Percentiles rank a stretch among this genome's conserved stretches.
These are phyloP conservation scores for Orestias chungarensis DNA, from an alignment of 2,797 vertebrate genomes.

Conservation along the genomic window DNA sequence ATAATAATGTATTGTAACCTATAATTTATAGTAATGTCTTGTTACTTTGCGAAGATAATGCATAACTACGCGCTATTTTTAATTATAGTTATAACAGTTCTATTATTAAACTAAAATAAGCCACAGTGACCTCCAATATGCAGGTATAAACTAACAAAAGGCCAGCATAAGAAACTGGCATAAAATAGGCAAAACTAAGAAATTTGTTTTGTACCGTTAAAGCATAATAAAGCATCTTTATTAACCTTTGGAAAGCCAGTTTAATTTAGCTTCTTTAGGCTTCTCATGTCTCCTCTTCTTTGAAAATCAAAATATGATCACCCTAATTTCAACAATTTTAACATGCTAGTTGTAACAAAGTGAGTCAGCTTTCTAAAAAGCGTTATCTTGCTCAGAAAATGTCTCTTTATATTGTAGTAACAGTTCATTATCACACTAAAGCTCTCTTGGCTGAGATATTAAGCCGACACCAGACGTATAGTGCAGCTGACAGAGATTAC, in stretches of 20 bases:
- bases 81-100: background rate
- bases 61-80: background rate
- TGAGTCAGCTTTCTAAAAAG: conserved; percentile 1
- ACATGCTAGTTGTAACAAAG: background rate
- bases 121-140: background rate
- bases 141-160: too few relatives aligned
- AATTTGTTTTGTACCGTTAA: too few relatives aligned
- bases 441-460: background rate
- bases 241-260: too few relatives aligned
- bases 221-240: too few relatives aligned
- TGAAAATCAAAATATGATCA: background rate
- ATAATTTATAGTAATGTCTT: too few relatives aligned
- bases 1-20: too few relatives aligned
- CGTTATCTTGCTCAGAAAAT: background rate
- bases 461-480: conserved; percentile 24
- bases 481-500: background rate
- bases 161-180: too few relatives aligned
- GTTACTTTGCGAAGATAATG: background rate
- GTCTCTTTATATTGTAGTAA: conserved; percentile 1
- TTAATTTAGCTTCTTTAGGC: too few relatives aligned
- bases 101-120: background rate
- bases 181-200: background rate
- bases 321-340: background rate
- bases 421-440: conserved; percentile 7
- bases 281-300: too few relatives aligned